These are phyloP conservation scores for Strigamia crassipes DNA, from an alignment of 2,888 invertebrate species.

Conservation along the genomic window DNA sequence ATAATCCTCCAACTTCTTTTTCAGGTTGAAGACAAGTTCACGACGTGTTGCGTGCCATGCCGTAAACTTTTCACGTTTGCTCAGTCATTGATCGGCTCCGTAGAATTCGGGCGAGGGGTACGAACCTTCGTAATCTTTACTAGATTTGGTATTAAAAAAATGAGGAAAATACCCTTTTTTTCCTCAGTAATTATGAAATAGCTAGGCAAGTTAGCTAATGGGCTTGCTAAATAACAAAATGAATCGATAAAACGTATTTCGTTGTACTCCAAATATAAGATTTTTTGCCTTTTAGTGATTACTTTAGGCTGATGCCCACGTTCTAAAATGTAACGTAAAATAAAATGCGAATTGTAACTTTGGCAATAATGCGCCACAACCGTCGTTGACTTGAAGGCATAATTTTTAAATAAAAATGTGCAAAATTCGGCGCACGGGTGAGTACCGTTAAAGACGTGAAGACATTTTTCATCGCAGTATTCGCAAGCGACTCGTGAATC, in stretches of 20 bases:
- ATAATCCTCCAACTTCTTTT: neutral
- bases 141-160: neutral
- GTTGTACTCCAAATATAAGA: neutral
- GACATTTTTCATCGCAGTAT: neutral
- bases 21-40: neutral
- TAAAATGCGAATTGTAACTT: neutral
- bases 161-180: neutral
- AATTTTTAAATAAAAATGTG: neutral
- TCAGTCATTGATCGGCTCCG: neutral
- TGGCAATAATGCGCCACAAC: neutral
- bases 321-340: neutral
- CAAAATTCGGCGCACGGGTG: neutral
- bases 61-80: neutral
- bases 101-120: neutral
- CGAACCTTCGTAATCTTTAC: neutral
- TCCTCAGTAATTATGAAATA: neutral
- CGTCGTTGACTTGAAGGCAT: neutral
- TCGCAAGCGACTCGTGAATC: neutral
- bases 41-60: neutral
- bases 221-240: neutral
- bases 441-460: neutral
- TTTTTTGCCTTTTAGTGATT: neutral
- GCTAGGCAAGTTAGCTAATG: neutral
- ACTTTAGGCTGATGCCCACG: neutral
- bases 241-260: neutral